Evolutionary conservation across 2,797 vertebrate species (phyloP).

Genomic region (Sebastes vulpes): DNA sequence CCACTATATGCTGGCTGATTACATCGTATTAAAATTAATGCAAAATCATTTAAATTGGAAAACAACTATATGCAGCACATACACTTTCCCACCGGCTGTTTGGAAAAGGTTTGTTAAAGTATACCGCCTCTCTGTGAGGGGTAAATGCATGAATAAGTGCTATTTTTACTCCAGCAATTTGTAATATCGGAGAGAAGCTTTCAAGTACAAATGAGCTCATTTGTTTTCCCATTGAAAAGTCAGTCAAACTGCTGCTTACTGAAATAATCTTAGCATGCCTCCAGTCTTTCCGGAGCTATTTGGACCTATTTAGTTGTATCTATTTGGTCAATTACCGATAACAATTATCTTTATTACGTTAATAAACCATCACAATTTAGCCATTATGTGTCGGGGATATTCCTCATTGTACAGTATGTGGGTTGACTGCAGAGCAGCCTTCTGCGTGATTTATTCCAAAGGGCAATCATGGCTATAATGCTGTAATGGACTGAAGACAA

Average conservation of each 20-base stretch:
- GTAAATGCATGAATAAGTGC: slow-evolving; percentile 51
- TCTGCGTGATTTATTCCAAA: slow-evolving; percentile 72
- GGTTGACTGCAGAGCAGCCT: slow-evolving; percentile 50
- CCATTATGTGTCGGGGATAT: slow-evolving; percentile 61
- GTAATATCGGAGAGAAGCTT: slow-evolving; percentile 59
- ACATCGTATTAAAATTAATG: slow-evolving; percentile 25
- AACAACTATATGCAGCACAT: slow-evolving; percentile 8
- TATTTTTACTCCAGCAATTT: slow-evolving; percentile 67
- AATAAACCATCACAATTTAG: slow-evolving; percentile 70
- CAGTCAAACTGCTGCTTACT: slow-evolving; percentile 35
- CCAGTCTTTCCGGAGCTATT: slow-evolving; percentile 16
- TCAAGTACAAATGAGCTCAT: slow-evolving; percentile 73
- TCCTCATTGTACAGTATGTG: slow-evolving; percentile 56
- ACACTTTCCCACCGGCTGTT: slow-evolving; percentile 12
- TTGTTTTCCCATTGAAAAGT: slow-evolving; percentile 53
- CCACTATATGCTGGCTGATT: slow-evolving; percentile 28
- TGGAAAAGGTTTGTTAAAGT: slow-evolving; percentile 31
- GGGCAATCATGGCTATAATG: slow-evolving; percentile 71
- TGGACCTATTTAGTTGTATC: slow-evolving; percentile 51
- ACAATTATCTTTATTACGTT: slow-evolving; percentile 66
- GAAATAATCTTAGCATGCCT: slow-evolving; percentile 25
- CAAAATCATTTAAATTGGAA: slow-evolving; percentile 15
- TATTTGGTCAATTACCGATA: slow-evolving; percentile 67
- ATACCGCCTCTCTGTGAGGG: slow-evolving; percentile 30
- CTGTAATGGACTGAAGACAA: slow-evolving; percentile 72